Percentiles rank a stretch among this genome's conserved stretches.
Conservation (phyloP, 2,113 vertebrate genomes). For the Cephalopholis sonnerati region DNA sequence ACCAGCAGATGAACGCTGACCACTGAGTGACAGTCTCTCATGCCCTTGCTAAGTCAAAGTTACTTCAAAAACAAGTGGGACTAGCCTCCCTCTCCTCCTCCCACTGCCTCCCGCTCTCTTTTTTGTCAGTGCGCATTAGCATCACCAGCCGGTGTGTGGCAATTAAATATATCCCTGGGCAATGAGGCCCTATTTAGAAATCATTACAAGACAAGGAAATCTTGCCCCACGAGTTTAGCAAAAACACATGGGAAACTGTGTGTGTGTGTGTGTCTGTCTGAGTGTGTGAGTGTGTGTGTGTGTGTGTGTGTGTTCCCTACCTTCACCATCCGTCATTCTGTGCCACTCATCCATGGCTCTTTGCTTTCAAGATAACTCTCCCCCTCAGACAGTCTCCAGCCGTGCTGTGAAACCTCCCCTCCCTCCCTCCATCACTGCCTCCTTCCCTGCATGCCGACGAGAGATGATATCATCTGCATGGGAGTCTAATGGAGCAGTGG, state of each 20-base stretch:
- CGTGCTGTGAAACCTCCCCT: constrained; percentile 41
- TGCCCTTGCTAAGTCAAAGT: constrained; percentile 70
- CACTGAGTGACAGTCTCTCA: constrained; percentile 38
- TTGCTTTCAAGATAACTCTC: constrained; percentile 66
- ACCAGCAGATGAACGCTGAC: constrained; percentile 23
- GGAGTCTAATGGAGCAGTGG: constrained; percentile 44
- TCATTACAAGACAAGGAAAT: constrained; percentile 83
- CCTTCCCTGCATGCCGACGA: constrained; percentile 14
- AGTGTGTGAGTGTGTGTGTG: constrained; percentile 13
- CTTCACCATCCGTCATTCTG: constrained; percentile 50
- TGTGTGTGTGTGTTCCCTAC: constrained; percentile 32
- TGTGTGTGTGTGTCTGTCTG: constrained; percentile 9
- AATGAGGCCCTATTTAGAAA: constrained; percentile 83
- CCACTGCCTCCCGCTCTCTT: constrained; percentile 10
- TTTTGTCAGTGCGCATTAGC: constrained; percentile 79
- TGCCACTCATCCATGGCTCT: constrained; percentile 65
- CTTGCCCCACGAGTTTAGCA: constrained; percentile 68
- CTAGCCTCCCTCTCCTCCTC: constrained; percentile 37
- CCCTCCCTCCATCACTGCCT: constrained; percentile 18
- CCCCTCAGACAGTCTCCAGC: constrained; percentile 53
- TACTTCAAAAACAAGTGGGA: constrained; percentile 67
- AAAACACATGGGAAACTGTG: constrained; percentile 56
- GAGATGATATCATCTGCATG: constrained; percentile 66
- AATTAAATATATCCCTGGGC: constrained; percentile 83
- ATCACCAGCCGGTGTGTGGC: constrained; percentile 83